Conservation (phyloP, 2,888 invertebrate species). For the Xestia rhomboidea region DNA sequence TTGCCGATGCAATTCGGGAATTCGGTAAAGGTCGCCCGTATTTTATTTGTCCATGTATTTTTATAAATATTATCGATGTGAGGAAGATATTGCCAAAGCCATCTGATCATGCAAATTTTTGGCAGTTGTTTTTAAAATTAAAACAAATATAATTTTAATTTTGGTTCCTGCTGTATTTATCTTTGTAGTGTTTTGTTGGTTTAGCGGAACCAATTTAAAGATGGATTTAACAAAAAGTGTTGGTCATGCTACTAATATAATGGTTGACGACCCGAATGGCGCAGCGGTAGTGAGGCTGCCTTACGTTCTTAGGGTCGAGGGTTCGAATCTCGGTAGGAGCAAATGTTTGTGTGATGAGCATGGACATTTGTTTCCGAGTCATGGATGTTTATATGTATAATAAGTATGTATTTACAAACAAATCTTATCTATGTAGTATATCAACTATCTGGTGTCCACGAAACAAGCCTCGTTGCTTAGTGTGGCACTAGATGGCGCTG, state of each 20-base stretch:
- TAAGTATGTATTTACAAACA: no score
- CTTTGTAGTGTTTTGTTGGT: background rate
- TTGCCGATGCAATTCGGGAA: constrained; percentile 26
- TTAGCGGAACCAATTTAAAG: background rate
- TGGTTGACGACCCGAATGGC: no score
- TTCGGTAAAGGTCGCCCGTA: constrained; percentile 8
- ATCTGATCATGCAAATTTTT: background rate
- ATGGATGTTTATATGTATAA: no score
- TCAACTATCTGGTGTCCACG: no score
- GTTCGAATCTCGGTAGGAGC: no score
- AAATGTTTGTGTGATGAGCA: no score
- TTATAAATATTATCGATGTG: constrained; percentile 9
- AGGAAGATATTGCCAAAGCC: background rate
- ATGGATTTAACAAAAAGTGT: background rate
- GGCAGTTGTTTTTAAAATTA: constrained; percentile 5
- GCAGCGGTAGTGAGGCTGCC: no score
- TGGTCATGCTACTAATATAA: background rate
- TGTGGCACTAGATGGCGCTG: no score
- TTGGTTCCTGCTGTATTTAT: background rate
- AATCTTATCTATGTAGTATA: no score
- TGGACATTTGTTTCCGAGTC: no score
- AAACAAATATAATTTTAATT: background rate
- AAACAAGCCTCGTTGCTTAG: no score
- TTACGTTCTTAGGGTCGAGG: no score
- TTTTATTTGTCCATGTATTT: background rate